These are phyloP conservation scores for Drosophila serrata DNA, from an alignment of 1,140 invertebrate species.

Conservation along the genomic window DNA sequence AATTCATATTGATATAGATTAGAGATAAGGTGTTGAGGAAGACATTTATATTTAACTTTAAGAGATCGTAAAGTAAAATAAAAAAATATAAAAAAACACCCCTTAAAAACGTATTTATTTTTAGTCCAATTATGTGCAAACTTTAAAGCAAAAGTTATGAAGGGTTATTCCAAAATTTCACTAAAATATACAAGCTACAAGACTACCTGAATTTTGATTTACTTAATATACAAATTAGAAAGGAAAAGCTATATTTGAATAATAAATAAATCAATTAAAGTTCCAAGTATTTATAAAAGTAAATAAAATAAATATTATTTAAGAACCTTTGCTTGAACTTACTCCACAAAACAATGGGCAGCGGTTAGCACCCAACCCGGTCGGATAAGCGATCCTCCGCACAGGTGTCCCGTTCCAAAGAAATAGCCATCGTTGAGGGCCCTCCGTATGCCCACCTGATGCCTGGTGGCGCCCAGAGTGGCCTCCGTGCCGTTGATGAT, in stretches of 20 bases:
- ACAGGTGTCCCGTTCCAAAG: constrained; percentile 79
- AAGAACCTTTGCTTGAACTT: constrained; percentile 20
- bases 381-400: constrained; percentile 83
- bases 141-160: not conserved
- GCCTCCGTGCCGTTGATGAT: constrained; percentile 79
- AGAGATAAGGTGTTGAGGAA: not conserved
- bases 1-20: not conserved
- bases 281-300: not conserved
- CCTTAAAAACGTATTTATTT: too few species aligned
- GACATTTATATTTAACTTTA: too few species aligned
- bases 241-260: not conserved
- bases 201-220: not conserved
- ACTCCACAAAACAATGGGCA: constrained; percentile 86
- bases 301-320: not conserved
- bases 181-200: not conserved
- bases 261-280: not conserved
- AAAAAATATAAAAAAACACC: not conserved
- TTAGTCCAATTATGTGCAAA: not conserved
- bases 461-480: constrained; percentile 55
- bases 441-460: constrained; percentile 79
- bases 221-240: not conserved
- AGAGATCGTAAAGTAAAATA: not conserved
- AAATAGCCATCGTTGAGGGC: constrained; percentile 73
- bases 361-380: constrained; percentile 84
- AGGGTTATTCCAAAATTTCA: not conserved